Conservation (phyloP, 2,113 vertebrate genomes). For the Elachura formosa region DNA sequence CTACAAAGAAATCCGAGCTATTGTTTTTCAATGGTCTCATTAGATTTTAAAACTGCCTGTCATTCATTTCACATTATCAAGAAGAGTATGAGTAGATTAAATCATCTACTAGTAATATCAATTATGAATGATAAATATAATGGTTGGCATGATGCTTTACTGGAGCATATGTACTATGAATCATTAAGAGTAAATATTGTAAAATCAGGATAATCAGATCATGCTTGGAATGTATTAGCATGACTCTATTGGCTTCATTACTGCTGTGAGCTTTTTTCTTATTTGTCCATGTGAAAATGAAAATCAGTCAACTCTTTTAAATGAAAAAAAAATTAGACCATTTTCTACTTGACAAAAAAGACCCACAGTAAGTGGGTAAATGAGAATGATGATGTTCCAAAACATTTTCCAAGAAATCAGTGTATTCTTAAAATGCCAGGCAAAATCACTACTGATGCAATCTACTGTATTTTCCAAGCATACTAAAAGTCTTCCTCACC, state of each 20-base stretch:
- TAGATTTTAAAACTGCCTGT: not conserved
- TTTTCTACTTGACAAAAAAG: not conserved
- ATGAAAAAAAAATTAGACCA: not conserved
- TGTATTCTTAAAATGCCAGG: not conserved
- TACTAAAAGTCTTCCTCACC: not conserved
- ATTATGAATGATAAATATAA: not conserved
- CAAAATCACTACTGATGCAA: not conserved
- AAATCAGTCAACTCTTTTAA: not conserved
- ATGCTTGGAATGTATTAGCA: not conserved
- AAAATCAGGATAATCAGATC: not conserved
- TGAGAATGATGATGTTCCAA: not conserved
- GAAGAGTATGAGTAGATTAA: too few species aligned
- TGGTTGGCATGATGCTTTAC: not conserved
- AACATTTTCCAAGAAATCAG: not conserved
- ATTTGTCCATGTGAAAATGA: not conserved
- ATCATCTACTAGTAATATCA: not conserved
- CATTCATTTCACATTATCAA: too few species aligned
- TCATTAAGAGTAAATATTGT: not conserved
- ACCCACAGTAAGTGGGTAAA: not conserved
- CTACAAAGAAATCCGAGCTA: not conserved
- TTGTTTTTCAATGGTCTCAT: not conserved
- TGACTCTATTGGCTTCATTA: not conserved
- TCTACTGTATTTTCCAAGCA: not conserved
- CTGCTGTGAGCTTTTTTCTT: not conserved
- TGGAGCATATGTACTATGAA: not conserved